Conservation (phyloP, 2,113 vertebrate species). For the Elephantulus edwardii region DNA sequence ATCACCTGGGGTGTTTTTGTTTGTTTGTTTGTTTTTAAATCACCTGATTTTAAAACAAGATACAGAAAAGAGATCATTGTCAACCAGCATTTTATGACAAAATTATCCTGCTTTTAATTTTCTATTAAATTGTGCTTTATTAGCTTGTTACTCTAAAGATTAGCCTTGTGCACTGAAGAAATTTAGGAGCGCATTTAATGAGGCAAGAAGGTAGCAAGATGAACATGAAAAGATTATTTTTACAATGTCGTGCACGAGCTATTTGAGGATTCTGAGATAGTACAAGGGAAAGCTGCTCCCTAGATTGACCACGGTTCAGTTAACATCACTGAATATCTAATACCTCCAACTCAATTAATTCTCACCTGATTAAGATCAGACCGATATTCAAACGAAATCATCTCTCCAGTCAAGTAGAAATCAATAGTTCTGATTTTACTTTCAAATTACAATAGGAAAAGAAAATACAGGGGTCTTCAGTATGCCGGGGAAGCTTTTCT, state of each 20-base stretch:
- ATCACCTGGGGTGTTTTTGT: no score
- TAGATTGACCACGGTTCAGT: slow-evolving; percentile 91
- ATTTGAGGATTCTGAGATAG: slow-evolving; percentile 85
- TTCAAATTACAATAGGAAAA: slow-evolving; percentile 94
- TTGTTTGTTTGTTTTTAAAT: no score
- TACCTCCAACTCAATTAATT: slow-evolving; percentile 95
- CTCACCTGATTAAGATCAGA: slow-evolving; percentile 91
- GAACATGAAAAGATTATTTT: slow-evolving; percentile 84
- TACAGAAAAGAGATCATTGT: slow-evolving; percentile 40
- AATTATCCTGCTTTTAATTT: slow-evolving; percentile 81
- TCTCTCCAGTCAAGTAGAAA: slow-evolving; percentile 94
- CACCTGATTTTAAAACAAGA: slow-evolving; percentile 53
- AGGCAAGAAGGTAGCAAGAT: slow-evolving; percentile 81
- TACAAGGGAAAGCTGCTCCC: slow-evolving; percentile 88
- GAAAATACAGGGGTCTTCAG: slow-evolving; percentile 84
- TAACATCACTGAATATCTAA: slow-evolving; percentile 94
- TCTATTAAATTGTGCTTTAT: slow-evolving; percentile 81
- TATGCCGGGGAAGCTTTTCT: slow-evolving; percentile 84
- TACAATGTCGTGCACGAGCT: slow-evolving; percentile 78
- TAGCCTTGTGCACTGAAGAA: slow-evolving; percentile 78
- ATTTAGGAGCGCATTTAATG: slow-evolving; percentile 83
- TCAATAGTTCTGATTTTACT: slow-evolving; percentile 94
- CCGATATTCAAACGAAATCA: slow-evolving; percentile 95
- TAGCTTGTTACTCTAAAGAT: slow-evolving; percentile 82
- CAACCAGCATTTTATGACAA: slow-evolving; percentile 67